Evolutionary conservation across 1,140 invertebrate genomes (phyloP).

Genomic region (Panagrolaimus sp.): DNA sequence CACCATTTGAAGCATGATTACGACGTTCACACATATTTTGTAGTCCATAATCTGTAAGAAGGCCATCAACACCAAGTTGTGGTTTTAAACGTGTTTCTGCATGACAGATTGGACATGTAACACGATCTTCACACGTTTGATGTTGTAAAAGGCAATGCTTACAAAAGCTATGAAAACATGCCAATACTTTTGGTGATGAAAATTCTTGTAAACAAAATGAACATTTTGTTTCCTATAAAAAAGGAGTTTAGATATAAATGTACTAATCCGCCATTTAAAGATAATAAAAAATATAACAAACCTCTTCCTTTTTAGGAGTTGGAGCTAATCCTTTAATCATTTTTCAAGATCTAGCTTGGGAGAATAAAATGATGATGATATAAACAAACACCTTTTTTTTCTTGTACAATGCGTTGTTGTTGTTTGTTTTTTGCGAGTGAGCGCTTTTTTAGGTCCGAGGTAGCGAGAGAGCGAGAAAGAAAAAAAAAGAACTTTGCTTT

Average conservation of each 20-base stretch:
- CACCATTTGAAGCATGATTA: not conserved
- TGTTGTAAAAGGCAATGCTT: conserved; percentile 86
- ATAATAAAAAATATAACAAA: not conserved
- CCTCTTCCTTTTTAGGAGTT: conserved; percentile 36
- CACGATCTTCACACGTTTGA: conserved; percentile 59
- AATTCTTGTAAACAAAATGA: conserved; percentile 33
- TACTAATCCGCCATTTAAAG: too few relatives aligned
- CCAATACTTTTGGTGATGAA: conserved; percentile 67
- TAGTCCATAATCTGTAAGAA: conserved; percentile 51
- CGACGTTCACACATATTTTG: conserved; percentile 32
- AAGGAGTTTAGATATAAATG: not conserved
- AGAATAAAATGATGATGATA: too few relatives aligned
- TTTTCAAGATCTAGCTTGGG: too few relatives aligned
- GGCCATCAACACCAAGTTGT: conserved; percentile 50
- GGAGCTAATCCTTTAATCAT: conserved; percentile 31
- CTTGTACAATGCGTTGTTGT: too few relatives aligned
- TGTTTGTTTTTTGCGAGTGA: too few relatives aligned
- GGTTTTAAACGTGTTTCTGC: conserved; percentile 49
- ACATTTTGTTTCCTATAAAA: conserved; percentile 21
- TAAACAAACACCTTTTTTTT: too few relatives aligned
- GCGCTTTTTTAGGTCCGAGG: too few relatives aligned
- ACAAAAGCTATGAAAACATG: conserved; percentile 93
- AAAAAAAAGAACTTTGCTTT: too few relatives aligned
- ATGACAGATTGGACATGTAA: conserved; percentile 49
- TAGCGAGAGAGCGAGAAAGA: too few relatives aligned